Base-by-base conservation (phyloP, 2,797 vertebrate genomes). In the Gadopsis bispinosus region DNA sequence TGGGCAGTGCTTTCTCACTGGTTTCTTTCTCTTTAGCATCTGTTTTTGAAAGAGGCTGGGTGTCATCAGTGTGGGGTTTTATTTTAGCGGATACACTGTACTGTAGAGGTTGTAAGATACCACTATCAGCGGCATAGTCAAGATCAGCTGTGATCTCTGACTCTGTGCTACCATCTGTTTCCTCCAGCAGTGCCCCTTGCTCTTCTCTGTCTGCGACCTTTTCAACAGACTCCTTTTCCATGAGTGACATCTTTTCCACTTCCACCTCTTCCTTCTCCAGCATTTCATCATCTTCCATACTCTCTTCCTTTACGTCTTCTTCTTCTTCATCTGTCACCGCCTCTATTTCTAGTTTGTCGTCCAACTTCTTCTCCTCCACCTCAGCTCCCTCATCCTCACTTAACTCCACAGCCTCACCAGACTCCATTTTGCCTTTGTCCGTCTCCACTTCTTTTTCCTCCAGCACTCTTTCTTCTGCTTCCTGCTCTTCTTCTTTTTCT, bases 151-250 rank as follows among this genome's bases (percentile, higher is more conserved):
- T 87, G 55, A 93, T 90, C 75, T 95, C 94, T 11, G 91, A 87
- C 33, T 92, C 94, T 63, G 93, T 86, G 85, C 95, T 95, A 31
- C 92, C 90, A 5, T 93, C 91, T 13, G 73, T 59, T 35, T 94
- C 92, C 22, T 90, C 91, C 26, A 82, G 59, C 37, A 83, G 54
- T 14, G 45, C 22, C 31, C 55, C 29, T 20, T 75, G 64, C 33
- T 84, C 75, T 47, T 54, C 59, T 41, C 19, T 60, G 58, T 55
- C 41, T 20, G 19, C 55, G 50, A n/a, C 45, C 48, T 60, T 53
- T 1, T 22, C 63, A 45, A 9, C 45, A 68, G 77, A 33, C 17
- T 35, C 62, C 51, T 86, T 62, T 61, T 75, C 60, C 19, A 82
- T 29, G 1, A 31, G 29, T 12, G 71, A 4, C 35, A 69, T 61